A percentile compares a stretch with the other conserved stretches of the same genome.
Evolutionary conservation across 2,888 invertebrate genomes (phyloP).

Genomic region (Xanthorhoe spadicearia): DNA sequence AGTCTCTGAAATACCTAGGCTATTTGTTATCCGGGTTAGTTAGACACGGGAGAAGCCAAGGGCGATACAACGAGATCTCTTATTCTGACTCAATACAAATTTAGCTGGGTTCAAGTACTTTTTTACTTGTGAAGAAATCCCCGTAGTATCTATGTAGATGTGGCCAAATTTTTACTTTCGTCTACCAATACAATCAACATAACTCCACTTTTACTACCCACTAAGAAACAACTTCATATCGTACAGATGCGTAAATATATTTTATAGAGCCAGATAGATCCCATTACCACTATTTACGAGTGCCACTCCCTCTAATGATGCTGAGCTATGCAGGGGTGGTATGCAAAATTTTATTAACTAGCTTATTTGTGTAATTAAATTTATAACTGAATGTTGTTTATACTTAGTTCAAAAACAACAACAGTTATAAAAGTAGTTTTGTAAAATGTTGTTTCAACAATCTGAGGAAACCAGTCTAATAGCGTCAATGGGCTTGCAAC

Average conservation of each 20-base stretch:
- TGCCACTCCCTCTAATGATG: slow-evolving; percentile 78
- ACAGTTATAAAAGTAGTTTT: background rate
- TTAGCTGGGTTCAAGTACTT: too few relatives aligned
- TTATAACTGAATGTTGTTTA: background rate
- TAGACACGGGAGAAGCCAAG: too few relatives aligned
- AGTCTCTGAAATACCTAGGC: too few relatives aligned
- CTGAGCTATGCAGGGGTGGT: slow-evolving; percentile 57
- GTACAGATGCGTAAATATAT: slow-evolving; percentile 75
- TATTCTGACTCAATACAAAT: too few relatives aligned
- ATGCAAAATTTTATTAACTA: slow-evolving; percentile 24
- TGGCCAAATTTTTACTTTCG: background rate
- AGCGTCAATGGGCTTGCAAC: too few relatives aligned
- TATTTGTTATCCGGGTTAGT: too few relatives aligned
- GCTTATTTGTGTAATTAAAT: slow-evolving; percentile 20
- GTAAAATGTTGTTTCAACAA: background rate
- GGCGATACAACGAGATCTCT: too few relatives aligned
- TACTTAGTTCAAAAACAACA: too few relatives aligned
- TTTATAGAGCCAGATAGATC: slow-evolving; percentile 80
- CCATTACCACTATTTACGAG: slow-evolving; percentile 78
- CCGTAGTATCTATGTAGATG: background rate
- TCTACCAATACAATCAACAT: slow-evolving; percentile 30
- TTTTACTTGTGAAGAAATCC: too few relatives aligned
- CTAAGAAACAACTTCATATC: slow-evolving; percentile 65
- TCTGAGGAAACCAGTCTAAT: too few relatives aligned
- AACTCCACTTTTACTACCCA: slow-evolving; percentile 52